Evolutionary conservation across 2,888 invertebrate species (phyloP).

Genomic region (Drosophila borealis): DNA sequence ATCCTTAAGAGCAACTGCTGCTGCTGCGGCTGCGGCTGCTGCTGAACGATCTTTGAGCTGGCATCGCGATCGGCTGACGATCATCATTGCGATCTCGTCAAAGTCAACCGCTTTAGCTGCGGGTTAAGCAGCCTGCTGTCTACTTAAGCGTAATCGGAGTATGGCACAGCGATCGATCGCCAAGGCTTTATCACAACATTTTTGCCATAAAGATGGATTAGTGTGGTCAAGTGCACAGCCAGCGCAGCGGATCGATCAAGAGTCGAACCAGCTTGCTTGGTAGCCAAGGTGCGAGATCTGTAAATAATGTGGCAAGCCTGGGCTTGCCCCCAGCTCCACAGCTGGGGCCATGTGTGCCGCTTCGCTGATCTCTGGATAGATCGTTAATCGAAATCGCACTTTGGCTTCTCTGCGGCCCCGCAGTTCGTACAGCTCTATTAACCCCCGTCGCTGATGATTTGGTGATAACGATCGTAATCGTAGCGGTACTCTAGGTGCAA

Average conservation of each 20-base stretch:
- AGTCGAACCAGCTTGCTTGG: conserved; percentile 29
- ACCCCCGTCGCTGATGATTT: conserved; percentile 83
- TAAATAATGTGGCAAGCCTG: conserved; percentile 75
- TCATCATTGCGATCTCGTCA: conserved; percentile 53
- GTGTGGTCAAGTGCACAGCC: conserved; percentile 76
- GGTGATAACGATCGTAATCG: conserved; percentile 84
- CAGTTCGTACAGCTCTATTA: conserved; percentile 82
- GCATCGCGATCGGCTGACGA: conserved; percentile 17
- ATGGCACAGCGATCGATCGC: conserved; percentile 57
- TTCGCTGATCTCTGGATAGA: conserved; percentile 34
- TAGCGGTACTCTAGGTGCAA: conserved; percentile 75
- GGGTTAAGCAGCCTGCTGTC: conserved; percentile 82
- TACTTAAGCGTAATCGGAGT: conserved; percentile 81
- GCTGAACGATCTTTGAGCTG: conserved; percentile 32
- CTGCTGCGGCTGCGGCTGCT: conserved; percentile 17
- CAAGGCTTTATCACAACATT: conserved; percentile 74
- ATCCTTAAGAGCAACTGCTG: conserved; percentile 40
- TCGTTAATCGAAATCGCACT: conserved; percentile 64
- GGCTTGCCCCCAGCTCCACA: conserved; percentile 24
- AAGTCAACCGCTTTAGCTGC: conserved; percentile 80
- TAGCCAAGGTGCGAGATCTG: conserved; percentile 77
- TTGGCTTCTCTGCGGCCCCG: conserved; percentile 27
- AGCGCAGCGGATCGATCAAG: conserved; percentile 45
- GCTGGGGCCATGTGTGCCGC: conserved; percentile 71
- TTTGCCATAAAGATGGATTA: conserved; percentile 69